Base-by-base conservation (phyloP, 2,888 invertebrate species). In the Allophyes oxyacanthae region DNA sequence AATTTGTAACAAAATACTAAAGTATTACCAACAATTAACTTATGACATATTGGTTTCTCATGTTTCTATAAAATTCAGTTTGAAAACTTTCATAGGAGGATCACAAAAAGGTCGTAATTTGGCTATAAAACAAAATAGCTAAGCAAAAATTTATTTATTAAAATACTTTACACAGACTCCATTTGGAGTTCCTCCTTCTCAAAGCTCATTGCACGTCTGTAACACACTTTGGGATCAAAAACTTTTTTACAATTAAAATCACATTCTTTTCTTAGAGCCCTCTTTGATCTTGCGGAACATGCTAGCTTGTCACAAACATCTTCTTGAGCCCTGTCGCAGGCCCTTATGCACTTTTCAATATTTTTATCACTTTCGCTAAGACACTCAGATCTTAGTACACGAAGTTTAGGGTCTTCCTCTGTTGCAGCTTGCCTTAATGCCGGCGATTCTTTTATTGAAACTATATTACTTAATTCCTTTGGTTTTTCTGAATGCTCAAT, bases 281-380 rank as follows among this genome's bases (percentile, higher is more conserved):
- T 52, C 11, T 45, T 41, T 8, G 66, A 52, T 32, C 53, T 48
- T 3, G 8, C 2, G n/a, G 66, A 59, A 13, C 64, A 65, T 7
- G 14, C 30, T 5, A 53, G 48, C 33, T 36, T 14, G 0, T 42
- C 20, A 45, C 66, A 64, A 10, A 65, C 60, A 10, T 45, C 14
- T 11, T 11, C n/a, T 7, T 64, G 44, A 0, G 64, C 60, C 11
- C 10, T 32, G 20, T 53, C 49, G 5, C 64, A 64, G 1, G 64
- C 64, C 20, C 14, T 45, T 0, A 1, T 26, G 30, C 66, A 64
- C 53, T 45, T 45, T 0, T 49, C 33, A 1, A 13, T 33, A 0
- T 49, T 48, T 6, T 37, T 41, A 5, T 26, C n/a, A 14, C 20
- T 62, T 5, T 30, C 26, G 0, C 7, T 43, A 0, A 59, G 6